Percentiles rank a stretch among this genome's conserved stretches.
Evolutionary conservation across 2,888 invertebrate species (phyloP).

Genomic region (Polymixis flavicincta): DNA sequence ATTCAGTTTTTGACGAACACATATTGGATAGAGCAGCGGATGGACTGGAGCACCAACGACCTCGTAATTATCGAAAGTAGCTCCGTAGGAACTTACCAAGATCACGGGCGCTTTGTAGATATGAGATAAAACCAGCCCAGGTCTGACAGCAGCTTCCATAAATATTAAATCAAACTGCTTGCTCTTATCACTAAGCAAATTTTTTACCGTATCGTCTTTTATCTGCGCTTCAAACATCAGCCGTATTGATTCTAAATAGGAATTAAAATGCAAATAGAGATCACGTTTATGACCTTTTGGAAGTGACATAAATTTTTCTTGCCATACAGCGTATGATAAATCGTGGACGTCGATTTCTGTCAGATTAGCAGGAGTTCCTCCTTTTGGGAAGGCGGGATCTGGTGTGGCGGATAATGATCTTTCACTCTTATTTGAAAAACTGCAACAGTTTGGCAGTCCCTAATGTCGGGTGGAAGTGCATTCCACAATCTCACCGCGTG

Average conservation of each 20-base stretch:
- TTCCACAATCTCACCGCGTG: no score
- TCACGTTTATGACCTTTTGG: conserved; percentile 32
- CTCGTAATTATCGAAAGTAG: conserved; percentile 16
- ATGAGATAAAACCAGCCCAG: conserved; percentile 52
- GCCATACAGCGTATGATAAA: conserved; percentile 71
- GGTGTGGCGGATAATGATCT: no score
- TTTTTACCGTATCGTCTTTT: conserved; percentile 46
- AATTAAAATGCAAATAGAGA: conserved; percentile 1
- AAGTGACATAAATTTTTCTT: conserved; percentile 27
- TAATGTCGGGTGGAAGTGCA: no score
- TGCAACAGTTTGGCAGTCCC: no score
- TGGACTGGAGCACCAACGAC: conserved; percentile 42
- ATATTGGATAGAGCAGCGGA: conserved; percentile 36
- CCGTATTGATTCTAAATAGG: conserved; percentile 36
- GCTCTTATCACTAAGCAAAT: conserved; percentile 49
- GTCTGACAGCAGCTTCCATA: conserved; percentile 51
- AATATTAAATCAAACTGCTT: conserved; percentile 63
- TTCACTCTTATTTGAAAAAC: no score
- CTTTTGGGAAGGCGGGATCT: conserved; percentile 65
- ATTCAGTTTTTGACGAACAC: conserved; percentile 17
- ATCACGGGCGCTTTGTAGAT: conserved; percentile 65
- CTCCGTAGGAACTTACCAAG: conserved; percentile 54
- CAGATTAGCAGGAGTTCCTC: conserved; percentile 64
- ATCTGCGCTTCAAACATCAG: conserved; percentile 57
- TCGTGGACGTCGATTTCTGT: conserved; percentile 71